Evolutionary conservation across 2,113 vertebrate species (phyloP).

Genomic region (Scomber scombrus): DNA sequence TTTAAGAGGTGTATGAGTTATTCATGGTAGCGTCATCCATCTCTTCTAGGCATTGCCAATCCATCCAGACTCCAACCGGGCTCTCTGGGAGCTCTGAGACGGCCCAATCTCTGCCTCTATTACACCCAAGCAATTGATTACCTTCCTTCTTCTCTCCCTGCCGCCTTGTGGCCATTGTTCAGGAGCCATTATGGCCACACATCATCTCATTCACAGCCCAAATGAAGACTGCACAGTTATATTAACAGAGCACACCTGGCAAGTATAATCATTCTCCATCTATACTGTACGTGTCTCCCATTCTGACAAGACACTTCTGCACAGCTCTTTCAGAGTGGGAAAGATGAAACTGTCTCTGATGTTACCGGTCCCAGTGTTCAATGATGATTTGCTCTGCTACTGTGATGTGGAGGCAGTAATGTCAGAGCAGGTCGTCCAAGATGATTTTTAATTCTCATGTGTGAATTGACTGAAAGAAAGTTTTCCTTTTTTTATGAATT

Average conservation of each 20-base stretch:
- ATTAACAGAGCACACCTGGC: conserved; percentile 62
- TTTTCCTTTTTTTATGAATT: conserved; percentile 13
- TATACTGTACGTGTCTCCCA: conserved; percentile 36
- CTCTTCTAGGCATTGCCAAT: conserved; percentile 65
- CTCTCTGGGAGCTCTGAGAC: conserved; percentile 56
- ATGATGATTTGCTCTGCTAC: conserved; percentile 44
- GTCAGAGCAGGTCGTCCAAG: conserved; percentile 38
- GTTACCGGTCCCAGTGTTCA: conserved; percentile 9
- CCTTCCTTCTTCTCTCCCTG: conserved; percentile 43
- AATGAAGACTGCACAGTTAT: conserved; percentile 70
- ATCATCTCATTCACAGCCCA: conserved; percentile 68
- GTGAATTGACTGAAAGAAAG: conserved; percentile 7
- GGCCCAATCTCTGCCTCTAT: conserved; percentile 71
- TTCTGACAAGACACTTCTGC: conserved; percentile 56
- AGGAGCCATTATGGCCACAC: conserved; percentile 68
- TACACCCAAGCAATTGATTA: conserved; percentile 75
- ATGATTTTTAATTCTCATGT: conserved; percentile 26
- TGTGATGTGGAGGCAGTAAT: conserved; percentile 46
- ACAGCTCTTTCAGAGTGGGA: conserved; percentile 35
- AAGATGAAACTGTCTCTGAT: conserved; percentile 49
- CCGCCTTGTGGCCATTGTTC: conserved; percentile 56
- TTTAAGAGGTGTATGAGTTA: conserved; percentile 65
- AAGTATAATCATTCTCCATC: conserved; percentile 59
- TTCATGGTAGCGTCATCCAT: conserved; percentile 70
- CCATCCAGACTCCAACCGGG: conserved; percentile 62